Evolutionary conservation across 2,113 vertebrate species (phyloP).

Genomic region (Peromyscus maniculatus): DNA sequence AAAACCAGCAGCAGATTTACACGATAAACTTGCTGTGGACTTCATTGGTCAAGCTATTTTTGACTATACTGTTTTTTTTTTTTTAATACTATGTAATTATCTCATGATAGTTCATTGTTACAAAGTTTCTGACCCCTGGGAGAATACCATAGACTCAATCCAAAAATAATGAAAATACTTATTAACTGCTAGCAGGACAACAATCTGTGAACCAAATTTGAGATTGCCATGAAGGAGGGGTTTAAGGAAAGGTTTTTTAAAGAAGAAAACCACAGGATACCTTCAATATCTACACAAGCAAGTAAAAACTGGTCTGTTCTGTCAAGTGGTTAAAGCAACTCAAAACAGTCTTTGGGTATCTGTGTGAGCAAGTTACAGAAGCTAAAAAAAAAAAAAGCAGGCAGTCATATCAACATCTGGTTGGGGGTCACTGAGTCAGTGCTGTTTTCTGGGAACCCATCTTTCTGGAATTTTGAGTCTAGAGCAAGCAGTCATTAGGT

Average conservation of each 20-base stretch:
- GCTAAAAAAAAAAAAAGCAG: not conserved
- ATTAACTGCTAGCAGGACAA: not conserved
- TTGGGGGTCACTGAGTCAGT: not conserved
- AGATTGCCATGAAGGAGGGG: not conserved
- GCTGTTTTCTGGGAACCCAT: not conserved
- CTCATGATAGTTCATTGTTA: not conserved
- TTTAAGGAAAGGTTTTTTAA: not conserved
- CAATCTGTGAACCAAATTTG: not conserved
- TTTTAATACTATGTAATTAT: slow-evolving; percentile 66
- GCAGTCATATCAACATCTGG: not conserved
- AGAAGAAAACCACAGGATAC: not conserved
- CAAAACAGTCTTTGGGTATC: not conserved
- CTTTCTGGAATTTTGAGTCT: not conserved
- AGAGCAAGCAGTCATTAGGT: not conserved
- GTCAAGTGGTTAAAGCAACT: not conserved
- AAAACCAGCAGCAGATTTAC: slow-evolving; percentile 31
- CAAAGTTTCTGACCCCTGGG: not conserved
- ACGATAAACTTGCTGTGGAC: slow-evolving; percentile 50
- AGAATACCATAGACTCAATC: not conserved
- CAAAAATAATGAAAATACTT: not conserved
- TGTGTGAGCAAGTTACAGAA: not conserved
- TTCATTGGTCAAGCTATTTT: slow-evolving; percentile 59
- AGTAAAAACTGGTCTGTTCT: not conserved
- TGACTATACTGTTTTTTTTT: slow-evolving; percentile 54
- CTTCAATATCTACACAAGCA: not conserved